Conservation (phyloP, 2,113 vertebrate genomes). For the Osmerus eperlanus region DNA sequence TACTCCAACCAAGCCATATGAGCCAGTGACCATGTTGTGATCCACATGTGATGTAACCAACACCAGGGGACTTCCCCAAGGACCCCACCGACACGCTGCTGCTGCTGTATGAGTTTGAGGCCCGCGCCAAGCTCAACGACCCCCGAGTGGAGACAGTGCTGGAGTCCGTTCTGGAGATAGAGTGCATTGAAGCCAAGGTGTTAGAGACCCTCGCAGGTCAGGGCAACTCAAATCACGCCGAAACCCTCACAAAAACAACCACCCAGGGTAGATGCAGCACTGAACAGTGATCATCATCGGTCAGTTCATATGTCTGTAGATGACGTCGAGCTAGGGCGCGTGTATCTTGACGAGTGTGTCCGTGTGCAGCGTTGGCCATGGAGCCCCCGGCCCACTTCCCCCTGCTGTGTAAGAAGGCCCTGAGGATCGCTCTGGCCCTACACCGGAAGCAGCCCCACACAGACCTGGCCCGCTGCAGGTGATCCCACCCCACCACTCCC, state of each 20-base stretch:
- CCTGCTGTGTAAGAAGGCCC: constrained; percentile 79
- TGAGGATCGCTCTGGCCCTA: constrained; percentile 78
- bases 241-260: no score
- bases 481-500: neutral
- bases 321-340: no score
- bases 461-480: constrained; percentile 81
- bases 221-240: neutral
- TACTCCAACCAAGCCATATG: no score
- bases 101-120: constrained; percentile 91
- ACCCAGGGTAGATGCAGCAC: no score
- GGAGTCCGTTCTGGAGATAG: constrained; percentile 80
- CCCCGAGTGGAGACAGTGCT: constrained; percentile 75
- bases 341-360: neutral
- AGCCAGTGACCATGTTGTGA: no score
- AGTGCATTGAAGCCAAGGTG: constrained; percentile 76
- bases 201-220: constrained; percentile 87
- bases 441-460: constrained; percentile 70
- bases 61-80: constrained; percentile 71
- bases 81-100: constrained; percentile 82
- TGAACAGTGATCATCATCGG: no score
- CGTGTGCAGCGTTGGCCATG: constrained; percentile 80
- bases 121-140: constrained; percentile 83
- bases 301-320: no score
- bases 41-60: neutral
- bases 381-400: constrained; percentile 84